These are phyloP conservation scores for Oostethus manadensis DNA, from an alignment of 2,113 vertebrate genomes.

Conservation along the genomic window DNA sequence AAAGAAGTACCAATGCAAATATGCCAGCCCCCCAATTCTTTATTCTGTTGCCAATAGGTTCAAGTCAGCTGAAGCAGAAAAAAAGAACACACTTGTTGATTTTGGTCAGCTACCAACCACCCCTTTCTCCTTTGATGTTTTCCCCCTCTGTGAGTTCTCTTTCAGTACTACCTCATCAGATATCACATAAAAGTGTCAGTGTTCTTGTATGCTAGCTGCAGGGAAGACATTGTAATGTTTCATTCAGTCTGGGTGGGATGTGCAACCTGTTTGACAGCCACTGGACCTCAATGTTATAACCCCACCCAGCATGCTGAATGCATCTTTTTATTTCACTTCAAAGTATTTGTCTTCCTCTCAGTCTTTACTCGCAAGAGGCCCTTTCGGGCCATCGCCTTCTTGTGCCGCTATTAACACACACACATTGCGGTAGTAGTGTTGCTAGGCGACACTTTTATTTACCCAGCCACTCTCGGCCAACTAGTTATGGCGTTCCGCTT, in stretches of 20 bases:
- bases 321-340: constrained; percentile 53
- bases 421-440: constrained; percentile 26
- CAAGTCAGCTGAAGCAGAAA: no score
- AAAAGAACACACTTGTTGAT: constrained; percentile 36
- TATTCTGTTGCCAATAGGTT: no score
- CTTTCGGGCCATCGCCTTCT: constrained; percentile 18
- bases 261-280: constrained; percentile 29
- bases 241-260: background rate
- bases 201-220: no score
- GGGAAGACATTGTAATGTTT: no score
- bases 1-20: no score
- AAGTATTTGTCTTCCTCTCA: constrained; percentile 30
- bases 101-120: constrained; percentile 58
- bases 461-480: constrained; percentile 35
- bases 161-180: constrained; percentile 13
- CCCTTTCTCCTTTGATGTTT: constrained; percentile 22
- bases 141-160: constrained; percentile 15
- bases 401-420: background rate
- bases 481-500: constrained; percentile 34
- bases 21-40: no score
- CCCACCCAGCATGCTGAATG: constrained; percentile 33
- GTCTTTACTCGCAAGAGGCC: constrained; percentile 32
- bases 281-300: constrained; percentile 30
- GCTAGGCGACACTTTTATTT: constrained; percentile 50
- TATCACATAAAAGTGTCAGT: no score